Conservation (phyloP, 2,797 vertebrate genomes). For the Channa striata region DNA sequence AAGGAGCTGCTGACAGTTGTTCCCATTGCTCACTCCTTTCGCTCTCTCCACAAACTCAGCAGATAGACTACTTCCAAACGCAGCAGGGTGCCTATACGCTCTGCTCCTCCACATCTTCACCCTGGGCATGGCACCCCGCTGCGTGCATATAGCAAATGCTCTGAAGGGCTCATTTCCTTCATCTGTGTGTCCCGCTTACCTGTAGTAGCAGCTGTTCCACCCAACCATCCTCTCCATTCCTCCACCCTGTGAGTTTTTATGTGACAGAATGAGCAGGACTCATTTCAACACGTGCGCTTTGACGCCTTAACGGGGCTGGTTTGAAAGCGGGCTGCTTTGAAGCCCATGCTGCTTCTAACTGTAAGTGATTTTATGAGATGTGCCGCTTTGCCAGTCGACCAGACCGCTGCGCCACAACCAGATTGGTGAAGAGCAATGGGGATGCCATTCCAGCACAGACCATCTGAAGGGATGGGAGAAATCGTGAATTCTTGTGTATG, state of each 20-base stretch:
- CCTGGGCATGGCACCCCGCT: slow-evolving; percentile 23
- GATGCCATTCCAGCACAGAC: slow-evolving; percentile 69
- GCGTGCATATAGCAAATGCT: slow-evolving; percentile 30
- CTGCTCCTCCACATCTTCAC: slow-evolving; percentile 29
- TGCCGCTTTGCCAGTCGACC: slow-evolving; percentile 66
- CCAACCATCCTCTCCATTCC: neutral
- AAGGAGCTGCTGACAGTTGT: slow-evolving; percentile 47
- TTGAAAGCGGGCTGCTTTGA: slow-evolving; percentile 72
- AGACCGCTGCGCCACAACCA: slow-evolving; percentile 67
- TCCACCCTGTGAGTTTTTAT: slow-evolving; percentile 59
- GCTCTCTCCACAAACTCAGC: slow-evolving; percentile 42
- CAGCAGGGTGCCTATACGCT: slow-evolving; percentile 28
- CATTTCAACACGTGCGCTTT: slow-evolving; percentile 54
- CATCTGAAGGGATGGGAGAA: slow-evolving; percentile 64
- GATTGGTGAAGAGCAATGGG: slow-evolving; percentile 54
- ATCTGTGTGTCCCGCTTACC: slow-evolving; percentile 39
- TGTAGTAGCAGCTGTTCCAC: slow-evolving; percentile 32
- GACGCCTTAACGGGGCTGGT: slow-evolving; percentile 60
- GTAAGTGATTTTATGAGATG: slow-evolving; percentile 76
- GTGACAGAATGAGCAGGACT: slow-evolving; percentile 62
- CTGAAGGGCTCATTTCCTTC: slow-evolving; percentile 32
- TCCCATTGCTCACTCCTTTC: slow-evolving; percentile 29
- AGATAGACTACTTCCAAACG: slow-evolving; percentile 40
- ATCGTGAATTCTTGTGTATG: slow-evolving; percentile 38
- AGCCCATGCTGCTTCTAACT: slow-evolving; percentile 63